Conservation (phyloP, 2,888 invertebrate genomes). For the Pyralis farinalis region DNA sequence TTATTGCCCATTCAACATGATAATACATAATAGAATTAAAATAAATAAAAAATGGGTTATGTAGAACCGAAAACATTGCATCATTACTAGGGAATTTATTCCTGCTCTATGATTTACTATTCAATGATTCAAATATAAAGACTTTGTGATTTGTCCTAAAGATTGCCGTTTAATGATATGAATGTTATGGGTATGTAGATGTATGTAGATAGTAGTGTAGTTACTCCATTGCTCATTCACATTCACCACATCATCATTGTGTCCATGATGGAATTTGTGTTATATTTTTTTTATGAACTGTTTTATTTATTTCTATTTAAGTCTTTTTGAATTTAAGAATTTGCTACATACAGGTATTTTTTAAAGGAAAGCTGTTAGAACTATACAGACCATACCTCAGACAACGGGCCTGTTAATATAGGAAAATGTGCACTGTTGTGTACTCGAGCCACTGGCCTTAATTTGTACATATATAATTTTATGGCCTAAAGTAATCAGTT, state of each 20-base stretch:
- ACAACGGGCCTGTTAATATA: too few relatives aligned
- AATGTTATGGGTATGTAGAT: not conserved
- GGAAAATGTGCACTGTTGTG: too few relatives aligned
- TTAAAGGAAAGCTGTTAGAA: not conserved
- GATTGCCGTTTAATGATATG: not conserved
- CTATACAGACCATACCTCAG: not conserved
- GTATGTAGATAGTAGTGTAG: conserved; percentile 10
- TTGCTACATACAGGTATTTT: not conserved
- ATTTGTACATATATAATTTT: too few relatives aligned
- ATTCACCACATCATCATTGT: conserved; percentile 12
- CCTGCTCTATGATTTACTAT: conserved; percentile 4
- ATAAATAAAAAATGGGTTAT: too few relatives aligned
- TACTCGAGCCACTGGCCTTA: too few relatives aligned
- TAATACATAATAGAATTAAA: too few relatives aligned
- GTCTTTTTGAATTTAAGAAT: not conserved
- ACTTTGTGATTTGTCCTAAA: not conserved
- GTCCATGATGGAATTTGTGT: conserved; percentile 13
- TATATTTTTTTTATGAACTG: conserved; percentile 13
- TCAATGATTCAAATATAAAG: not conserved
- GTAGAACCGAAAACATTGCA: too few relatives aligned
- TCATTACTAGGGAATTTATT: not conserved
- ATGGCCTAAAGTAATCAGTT: too few relatives aligned
- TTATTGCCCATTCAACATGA: too few relatives aligned
- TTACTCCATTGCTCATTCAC: conserved; percentile 19
- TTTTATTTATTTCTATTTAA: conserved; percentile 12